Percentiles rank a stretch among this genome's conserved stretches.
phyloP scores from a whole-genome alignment of 2,113 vertebrate species.

The Dermatemys mawii region DNA sequence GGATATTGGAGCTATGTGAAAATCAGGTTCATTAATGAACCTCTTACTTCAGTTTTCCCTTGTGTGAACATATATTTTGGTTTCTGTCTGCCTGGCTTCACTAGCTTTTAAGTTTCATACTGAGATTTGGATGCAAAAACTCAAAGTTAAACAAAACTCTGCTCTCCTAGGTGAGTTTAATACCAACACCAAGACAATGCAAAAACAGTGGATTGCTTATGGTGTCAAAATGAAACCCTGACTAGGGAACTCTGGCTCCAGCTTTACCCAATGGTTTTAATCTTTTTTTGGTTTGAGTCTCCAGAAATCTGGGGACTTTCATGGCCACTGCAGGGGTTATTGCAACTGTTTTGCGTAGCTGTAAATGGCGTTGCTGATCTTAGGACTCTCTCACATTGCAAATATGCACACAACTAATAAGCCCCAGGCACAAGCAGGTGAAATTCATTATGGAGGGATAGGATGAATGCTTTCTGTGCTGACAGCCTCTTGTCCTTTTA shows the following conservation, averaged over 20 bases:
- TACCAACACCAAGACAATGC: neutral
- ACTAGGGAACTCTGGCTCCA: neutral
- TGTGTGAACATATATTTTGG: neutral
- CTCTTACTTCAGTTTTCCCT: neutral
- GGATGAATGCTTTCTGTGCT: neutral
- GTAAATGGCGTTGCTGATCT: neutral
- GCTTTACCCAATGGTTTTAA: neutral
- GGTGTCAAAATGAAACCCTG: slow-evolving; percentile 21
- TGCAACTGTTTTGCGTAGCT: neutral
- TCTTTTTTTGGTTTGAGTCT: neutral
- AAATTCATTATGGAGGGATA: neutral
- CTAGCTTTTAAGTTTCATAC: neutral
- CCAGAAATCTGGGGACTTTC: slow-evolving; percentile 8
- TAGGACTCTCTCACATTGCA: neutral
- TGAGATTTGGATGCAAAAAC: neutral
- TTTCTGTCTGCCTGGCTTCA: neutral
- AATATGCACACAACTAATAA: neutral
- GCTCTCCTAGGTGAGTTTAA: neutral
- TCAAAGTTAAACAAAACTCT: neutral
- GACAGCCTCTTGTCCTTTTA: neutral
- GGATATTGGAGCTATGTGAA: neutral
- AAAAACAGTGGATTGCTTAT: neutral
- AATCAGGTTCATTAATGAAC: neutral
- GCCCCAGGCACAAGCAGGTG: neutral
- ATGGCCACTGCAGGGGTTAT: neutral